Conservation (phyloP, 2,113 vertebrate genomes). For the Nerophis ophidion region DNA sequence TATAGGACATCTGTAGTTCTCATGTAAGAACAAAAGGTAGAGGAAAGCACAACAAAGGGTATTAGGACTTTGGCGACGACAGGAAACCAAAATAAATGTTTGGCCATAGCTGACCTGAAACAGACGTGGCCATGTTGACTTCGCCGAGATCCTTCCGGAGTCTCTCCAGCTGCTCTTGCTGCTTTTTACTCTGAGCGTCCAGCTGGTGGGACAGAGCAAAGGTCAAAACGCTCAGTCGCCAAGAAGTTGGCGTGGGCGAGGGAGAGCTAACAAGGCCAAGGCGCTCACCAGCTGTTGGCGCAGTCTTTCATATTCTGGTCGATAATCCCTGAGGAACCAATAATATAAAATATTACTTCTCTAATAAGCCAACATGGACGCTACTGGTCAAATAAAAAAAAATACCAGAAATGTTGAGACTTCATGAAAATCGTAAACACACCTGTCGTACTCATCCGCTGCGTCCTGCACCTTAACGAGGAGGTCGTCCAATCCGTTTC, state of each 20-base stretch:
- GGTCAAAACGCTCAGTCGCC: too few species aligned
- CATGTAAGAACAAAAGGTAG: too few species aligned
- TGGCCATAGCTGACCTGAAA: constrained; percentile 52
- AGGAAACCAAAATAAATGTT: too few species aligned
- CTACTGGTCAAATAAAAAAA: too few species aligned
- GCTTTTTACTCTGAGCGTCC: constrained; percentile 74
- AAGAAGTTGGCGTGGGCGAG: too few species aligned
- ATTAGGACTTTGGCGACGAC: too few species aligned
- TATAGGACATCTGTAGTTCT: too few species aligned
- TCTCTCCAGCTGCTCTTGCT: constrained; percentile 82
- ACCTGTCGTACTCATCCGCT: constrained; percentile 88
- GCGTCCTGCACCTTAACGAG: constrained; percentile 84
- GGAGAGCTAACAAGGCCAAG: too few species aligned
- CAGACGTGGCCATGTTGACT: constrained; percentile 66
- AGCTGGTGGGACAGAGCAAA: constrained; percentile 58
- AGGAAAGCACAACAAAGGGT: too few species aligned
- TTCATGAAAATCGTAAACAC: neutral
- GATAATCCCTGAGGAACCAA: constrained; percentile 79
- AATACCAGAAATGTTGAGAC: too few species aligned
- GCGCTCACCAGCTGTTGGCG: constrained; percentile 78
- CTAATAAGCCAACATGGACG: neutral
- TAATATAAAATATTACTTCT: too few species aligned
- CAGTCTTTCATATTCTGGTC: constrained; percentile 88
- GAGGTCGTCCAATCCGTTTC: constrained; percentile 85
- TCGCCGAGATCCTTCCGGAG: constrained; percentile 84